Conservation (phyloP, 2,888 invertebrate genomes). For the Andrena haemorrhoa region DNA sequence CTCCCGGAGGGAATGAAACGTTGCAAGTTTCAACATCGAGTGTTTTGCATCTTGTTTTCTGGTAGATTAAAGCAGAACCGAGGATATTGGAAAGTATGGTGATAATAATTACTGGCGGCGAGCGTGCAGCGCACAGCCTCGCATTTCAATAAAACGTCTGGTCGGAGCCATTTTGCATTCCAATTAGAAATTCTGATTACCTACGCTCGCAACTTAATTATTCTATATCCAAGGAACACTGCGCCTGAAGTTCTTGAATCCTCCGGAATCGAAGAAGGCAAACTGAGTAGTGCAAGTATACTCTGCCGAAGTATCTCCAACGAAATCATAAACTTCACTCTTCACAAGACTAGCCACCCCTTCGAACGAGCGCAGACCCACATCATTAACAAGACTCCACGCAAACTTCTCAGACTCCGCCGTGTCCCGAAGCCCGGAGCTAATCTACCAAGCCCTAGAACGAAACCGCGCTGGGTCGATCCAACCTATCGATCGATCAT, state of each 20-base stretch:
- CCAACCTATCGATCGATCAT: background rate
- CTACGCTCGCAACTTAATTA: no score
- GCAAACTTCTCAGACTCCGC: conserved; percentile 3
- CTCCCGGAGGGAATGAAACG: background rate
- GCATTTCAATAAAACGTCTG: background rate
- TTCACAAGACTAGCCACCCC: background rate
- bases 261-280: no score
- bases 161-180: no score
- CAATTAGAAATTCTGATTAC: no score
- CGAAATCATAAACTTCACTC: background rate
- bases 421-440: background rate
- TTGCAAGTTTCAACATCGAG: background rate
- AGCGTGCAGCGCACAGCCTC: background rate
- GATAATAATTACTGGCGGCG: background rate
- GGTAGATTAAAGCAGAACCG: background rate
- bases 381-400: background rate
- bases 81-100: background rate
- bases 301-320: no score
- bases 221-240: no score
- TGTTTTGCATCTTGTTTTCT: background rate
- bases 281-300: no score
- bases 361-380: background rate
- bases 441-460: conserved; percentile 1
- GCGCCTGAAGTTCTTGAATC: no score
- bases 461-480: background rate